Conservation (phyloP, 2,888 invertebrate species). For the Elaeidobius kamerunicus region DNA sequence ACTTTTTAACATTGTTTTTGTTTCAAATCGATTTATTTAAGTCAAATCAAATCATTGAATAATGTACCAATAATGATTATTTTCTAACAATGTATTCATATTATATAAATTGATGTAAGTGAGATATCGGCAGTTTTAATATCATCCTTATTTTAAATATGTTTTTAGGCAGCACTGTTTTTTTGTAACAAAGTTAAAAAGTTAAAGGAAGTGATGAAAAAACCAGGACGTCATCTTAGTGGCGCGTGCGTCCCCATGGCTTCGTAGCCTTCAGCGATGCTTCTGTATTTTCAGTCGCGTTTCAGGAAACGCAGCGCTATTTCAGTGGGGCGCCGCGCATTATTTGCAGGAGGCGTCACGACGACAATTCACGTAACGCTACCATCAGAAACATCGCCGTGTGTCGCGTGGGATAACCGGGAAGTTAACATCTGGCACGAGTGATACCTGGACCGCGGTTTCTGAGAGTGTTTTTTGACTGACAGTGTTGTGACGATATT, state of each 20-base stretch:
- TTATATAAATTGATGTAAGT: too few relatives aligned
- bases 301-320: slow-evolving; percentile 27
- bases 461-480: not conserved
- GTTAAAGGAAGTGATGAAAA: slow-evolving; percentile 2
- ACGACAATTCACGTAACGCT: slow-evolving; percentile 16
- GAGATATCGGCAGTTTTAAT: too few relatives aligned
- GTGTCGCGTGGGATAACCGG: slow-evolving; percentile 10
- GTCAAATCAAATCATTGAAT: too few relatives aligned
- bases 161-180: too few relatives aligned
- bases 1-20: too few relatives aligned
- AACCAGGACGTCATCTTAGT: slow-evolving; percentile 15
- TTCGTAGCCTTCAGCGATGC: slow-evolving; percentile 16
- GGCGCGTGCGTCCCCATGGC: slow-evolving; percentile 22
- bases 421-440: slow-evolving; percentile 1
- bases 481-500: not conserved
- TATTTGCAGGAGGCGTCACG: slow-evolving; percentile 19
- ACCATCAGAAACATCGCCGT: slow-evolving; percentile 7
- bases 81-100: too few relatives aligned
- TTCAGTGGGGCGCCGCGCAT: slow-evolving; percentile 15
- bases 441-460: slow-evolving; percentile 2
- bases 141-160: too few relatives aligned
- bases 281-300: slow-evolving; percentile 25
- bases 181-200: not conserved
- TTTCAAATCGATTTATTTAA: too few relatives aligned
- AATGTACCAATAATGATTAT: too few relatives aligned